Conservation (phyloP, 2,797 vertebrate species). For the Leptodactylus fallax region DNA sequence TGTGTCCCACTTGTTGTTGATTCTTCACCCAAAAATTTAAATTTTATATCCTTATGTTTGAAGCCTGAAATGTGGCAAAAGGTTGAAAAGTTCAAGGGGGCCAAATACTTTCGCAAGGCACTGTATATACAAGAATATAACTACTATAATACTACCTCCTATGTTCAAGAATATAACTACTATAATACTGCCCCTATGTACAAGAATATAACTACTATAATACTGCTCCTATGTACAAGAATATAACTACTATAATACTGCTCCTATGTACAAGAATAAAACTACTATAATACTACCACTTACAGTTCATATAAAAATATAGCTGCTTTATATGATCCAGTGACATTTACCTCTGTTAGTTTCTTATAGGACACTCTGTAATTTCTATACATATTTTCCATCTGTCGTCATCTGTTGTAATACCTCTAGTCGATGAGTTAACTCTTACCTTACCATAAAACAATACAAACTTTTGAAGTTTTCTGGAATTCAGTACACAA, state of each 20-base stretch:
- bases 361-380: background rate
- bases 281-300: too few relatives aligned
- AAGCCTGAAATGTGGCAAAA: too few relatives aligned
- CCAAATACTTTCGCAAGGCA: too few relatives aligned
- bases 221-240: background rate
- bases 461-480: background rate
- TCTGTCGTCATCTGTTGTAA: background rate
- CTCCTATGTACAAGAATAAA: too few relatives aligned
- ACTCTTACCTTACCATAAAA: background rate
- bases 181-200: constrained; percentile 7
- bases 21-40: too few relatives aligned
- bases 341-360: background rate
- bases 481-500: background rate
- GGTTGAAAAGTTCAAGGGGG: too few relatives aligned
- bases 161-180: constrained; percentile 5
- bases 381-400: background rate
- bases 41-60: too few relatives aligned
- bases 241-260: too few relatives aligned
- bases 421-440: background rate
- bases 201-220: constrained; percentile 3
- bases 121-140: background rate
- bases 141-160: background rate
- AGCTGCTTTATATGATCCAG: too few relatives aligned
- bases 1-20: too few relatives aligned
- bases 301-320: too few relatives aligned